These are phyloP conservation scores for Heterodera filipjevi DNA, from an alignment of 2,888 invertebrate species.

Conservation along the genomic window DNA sequence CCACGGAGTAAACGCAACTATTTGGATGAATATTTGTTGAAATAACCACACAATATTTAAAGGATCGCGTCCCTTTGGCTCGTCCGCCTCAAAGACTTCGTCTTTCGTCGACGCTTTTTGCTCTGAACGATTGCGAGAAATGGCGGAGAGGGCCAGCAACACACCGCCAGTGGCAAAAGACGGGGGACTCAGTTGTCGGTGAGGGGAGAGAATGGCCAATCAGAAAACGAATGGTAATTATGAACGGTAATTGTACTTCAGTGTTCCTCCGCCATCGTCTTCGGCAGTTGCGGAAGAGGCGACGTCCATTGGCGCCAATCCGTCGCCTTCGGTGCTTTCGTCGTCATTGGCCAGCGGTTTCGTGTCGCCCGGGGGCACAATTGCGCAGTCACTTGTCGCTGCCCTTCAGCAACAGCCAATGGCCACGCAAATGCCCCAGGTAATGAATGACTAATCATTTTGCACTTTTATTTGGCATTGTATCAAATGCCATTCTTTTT, in stretches of 20 bases:
- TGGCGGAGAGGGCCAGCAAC: slow-evolving; percentile 58
- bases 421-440: not conserved
- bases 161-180: slow-evolving; percentile 16
- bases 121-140: slow-evolving; percentile 59
- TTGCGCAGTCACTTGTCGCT: not conserved
- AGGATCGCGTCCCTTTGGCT: slow-evolving; percentile 29
- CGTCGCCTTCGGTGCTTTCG: not conserved
- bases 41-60: not conserved
- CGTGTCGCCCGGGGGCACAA: slow-evolving; percentile 1
- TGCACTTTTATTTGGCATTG: not conserved
- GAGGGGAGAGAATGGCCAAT: slow-evolving; percentile 16
- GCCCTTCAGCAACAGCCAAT: slow-evolving; percentile 25
- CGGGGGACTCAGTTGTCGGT: slow-evolving; percentile 9
- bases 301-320: slow-evolving; percentile 23
- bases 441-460: not conserved
- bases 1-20: slow-evolving; percentile 15
- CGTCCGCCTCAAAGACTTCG: slow-evolving; percentile 42
- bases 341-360: not conserved
- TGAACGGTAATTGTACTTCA: not conserved
- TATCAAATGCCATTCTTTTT: not conserved
- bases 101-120: slow-evolving; percentile 58
- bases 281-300: slow-evolving; percentile 8
- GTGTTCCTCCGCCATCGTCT: not conserved
- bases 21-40: not conserved
- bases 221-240: not conserved